Percentiles rank a stretch among this genome's conserved stretches.
Evolutionary conservation across 2,888 invertebrate genomes (phyloP).

Genomic region (Epinotia ramella): DNA sequence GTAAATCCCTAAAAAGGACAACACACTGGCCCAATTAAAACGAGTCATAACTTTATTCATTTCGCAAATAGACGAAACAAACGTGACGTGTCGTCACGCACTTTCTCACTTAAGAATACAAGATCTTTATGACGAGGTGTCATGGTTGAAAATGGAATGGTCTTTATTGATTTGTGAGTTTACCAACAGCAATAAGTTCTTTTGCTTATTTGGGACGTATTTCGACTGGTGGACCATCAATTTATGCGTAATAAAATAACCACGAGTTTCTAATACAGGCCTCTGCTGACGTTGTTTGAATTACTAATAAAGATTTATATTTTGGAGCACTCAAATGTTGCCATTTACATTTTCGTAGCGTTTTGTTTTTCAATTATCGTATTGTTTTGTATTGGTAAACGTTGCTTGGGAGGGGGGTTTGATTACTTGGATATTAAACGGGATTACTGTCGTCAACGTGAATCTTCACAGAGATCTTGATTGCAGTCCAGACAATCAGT

Average conservation of each 20-base stretch:
- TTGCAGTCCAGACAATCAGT: no score
- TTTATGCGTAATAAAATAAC: constrained; percentile 45
- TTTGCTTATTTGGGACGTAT: constrained; percentile 35
- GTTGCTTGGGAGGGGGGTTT: not conserved
- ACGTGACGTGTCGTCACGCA: not conserved
- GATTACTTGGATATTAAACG: not conserved
- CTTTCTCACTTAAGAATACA: not conserved
- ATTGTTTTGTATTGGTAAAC: constrained; percentile 17
- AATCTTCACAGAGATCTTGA: no score
- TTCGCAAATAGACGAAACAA: constrained; percentile 36
- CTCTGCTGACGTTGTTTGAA: constrained; percentile 38
- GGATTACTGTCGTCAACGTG: no score
- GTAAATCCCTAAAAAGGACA: constrained; percentile 12
- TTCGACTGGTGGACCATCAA: constrained; percentile 30
- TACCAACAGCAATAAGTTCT: constrained; percentile 25
- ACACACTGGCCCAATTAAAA: constrained; percentile 38
- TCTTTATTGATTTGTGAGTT: not conserved
- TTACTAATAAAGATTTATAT: constrained; percentile 45
- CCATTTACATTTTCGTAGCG: constrained; percentile 31
- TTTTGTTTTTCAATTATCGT: constrained; percentile 38
- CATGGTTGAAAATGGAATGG: not conserved
- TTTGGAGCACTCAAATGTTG: constrained; percentile 26
- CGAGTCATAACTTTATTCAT: constrained; percentile 39
- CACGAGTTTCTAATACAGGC: constrained; percentile 37
- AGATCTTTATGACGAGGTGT: not conserved